These are phyloP conservation scores for Rhinatrema bivittatum DNA, from an alignment of 2,797 vertebrate genomes.

Conservation along the genomic window DNA sequence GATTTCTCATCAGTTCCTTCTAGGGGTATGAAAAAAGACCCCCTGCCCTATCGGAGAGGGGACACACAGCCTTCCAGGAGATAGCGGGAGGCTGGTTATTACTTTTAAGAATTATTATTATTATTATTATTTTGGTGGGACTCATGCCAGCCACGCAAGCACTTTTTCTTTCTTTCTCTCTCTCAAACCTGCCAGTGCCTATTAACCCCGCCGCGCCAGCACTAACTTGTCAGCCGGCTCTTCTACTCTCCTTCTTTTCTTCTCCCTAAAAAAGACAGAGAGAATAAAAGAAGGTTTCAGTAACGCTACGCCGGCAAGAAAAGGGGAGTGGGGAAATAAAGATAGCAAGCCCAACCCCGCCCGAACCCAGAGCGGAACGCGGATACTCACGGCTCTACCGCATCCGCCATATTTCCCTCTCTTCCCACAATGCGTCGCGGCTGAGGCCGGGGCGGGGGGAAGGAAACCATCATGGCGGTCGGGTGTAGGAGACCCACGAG, in stretches of 20 bases:
- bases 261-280: slow-evolving; percentile 85
- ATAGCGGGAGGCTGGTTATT: too few species aligned
- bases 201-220: slow-evolving; percentile 53
- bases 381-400: slow-evolving; percentile 88
- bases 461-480: too few species aligned
- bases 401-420: slow-evolving; percentile 87
- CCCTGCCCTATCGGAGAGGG: too few species aligned
- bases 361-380: slow-evolving; percentile 29
- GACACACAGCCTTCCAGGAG: too few species aligned
- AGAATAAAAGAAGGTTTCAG: slow-evolving; percentile 71
- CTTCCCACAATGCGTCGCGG: slow-evolving; percentile 30
- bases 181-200: slow-evolving; percentile 18
- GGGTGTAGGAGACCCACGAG: not conserved
- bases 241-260: slow-evolving; percentile 99
- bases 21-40: too few species aligned
- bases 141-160: too few species aligned
- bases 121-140: too few species aligned
- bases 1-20: too few species aligned
- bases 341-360: slow-evolving; percentile 12
- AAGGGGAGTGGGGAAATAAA: slow-evolving; percentile 32
- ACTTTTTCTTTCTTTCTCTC: too few species aligned
- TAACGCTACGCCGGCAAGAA: slow-evolving; percentile 41
- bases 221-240: slow-evolving; percentile 98
- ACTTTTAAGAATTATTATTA: too few species aligned
- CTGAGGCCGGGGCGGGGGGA: not conserved